Evolutionary conservation across 2,888 invertebrate genomes (phyloP).

Genomic region (Eupithecia abbreviata): DNA sequence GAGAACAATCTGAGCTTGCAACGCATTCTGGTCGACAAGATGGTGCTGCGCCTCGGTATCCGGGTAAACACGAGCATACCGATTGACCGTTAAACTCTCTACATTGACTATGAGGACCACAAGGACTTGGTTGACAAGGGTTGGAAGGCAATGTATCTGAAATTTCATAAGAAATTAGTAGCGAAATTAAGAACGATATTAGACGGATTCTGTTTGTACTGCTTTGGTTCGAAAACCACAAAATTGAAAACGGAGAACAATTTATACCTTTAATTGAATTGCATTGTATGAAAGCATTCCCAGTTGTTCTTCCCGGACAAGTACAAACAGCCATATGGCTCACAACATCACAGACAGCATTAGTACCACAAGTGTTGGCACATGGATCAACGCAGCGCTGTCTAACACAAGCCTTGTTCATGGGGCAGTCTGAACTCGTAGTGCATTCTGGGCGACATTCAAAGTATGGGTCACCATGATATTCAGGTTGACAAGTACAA

Average conservation of each 20-base stretch:
- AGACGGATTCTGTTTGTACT: not conserved
- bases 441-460: constrained; percentile 90
- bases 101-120: constrained; percentile 86
- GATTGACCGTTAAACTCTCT: constrained; percentile 85
- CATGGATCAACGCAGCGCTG: constrained; percentile 90
- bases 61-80: constrained; percentile 86
- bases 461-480: constrained; percentile 87
- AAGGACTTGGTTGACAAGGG: constrained; percentile 86
- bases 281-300: constrained; percentile 89
- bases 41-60: constrained; percentile 87
- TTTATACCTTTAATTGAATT: constrained; percentile 79
- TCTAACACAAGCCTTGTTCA: constrained; percentile 87
- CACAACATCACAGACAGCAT: constrained; percentile 88
- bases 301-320: constrained; percentile 87
- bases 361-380: constrained; percentile 88
- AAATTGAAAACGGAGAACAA: not conserved
- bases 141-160: constrained; percentile 72
- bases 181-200: not conserved
- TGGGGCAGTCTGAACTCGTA: constrained; percentile 88
- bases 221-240: not conserved
- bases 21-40: constrained; percentile 89
- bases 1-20: constrained; percentile 88
- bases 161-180: not conserved
- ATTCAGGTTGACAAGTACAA: constrained; percentile 85
- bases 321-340: constrained; percentile 91